Evolutionary conservation across 2,888 invertebrate species (phyloP), one percentile per base, ranked within the genome.

Genomic region (Pseudococcus longispinus): DNA sequence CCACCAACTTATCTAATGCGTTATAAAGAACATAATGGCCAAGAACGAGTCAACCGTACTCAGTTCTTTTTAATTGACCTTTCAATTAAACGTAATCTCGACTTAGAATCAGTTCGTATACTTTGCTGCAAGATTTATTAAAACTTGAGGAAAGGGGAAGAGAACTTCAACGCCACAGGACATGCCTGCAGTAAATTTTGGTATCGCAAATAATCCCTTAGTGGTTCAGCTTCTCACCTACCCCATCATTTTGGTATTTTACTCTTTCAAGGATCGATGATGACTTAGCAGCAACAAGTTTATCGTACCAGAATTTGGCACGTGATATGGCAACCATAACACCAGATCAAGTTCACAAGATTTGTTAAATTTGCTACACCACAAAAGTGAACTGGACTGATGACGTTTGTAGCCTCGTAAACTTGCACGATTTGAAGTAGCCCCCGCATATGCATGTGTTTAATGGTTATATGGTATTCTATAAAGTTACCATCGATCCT

Each of bases 71-170:
- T 77, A 77, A 86, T 86, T 86, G 86, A 86, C 86, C 86, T 86
- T 77, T 86, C 86, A 86, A 86, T 86, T 86, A 86, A 77, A 86
- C 77, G 29, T 77, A 86, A 86, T 86, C 86, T 86, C 77, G 29
- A 51, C 46, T 46, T 20, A 23, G 74, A 80, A 86, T 86, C 86
- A 80, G 37, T 51, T 85, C 77, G 51, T 46, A 46, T 4, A 13
- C 13, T 37, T 4, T 37, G 4, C 9, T 37, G 8, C 4, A 37
- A 37, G 37, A 37, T 37, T 37, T 37, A 8, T 5, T 32, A 37
- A 37, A 8, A 37, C 5, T 37, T 8, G 9, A 0, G 37, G 8
- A 5, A 9, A 37, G 37, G 37, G 37, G 37, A 37, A 37, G 37
- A 37, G 9, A 37, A 37, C 9, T 37, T 37, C 8, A 9, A 37